Percentiles rank a stretch among this genome's conserved stretches.
Conservation (phyloP, 2,888 invertebrate species). For the Spialia ferax region DNA sequence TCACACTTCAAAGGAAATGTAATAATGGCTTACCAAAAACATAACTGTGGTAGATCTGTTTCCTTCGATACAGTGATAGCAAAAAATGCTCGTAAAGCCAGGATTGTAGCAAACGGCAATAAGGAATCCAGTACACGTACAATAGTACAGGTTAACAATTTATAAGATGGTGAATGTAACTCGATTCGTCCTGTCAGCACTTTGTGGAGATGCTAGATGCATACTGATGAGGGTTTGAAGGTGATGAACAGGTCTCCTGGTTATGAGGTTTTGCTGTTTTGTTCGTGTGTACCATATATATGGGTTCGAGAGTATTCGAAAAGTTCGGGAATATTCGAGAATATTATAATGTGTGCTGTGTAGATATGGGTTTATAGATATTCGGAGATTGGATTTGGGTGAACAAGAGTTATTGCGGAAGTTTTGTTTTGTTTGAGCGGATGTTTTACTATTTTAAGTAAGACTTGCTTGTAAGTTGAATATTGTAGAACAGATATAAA, state of each 20-base stretch:
- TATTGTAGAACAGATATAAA: no score
- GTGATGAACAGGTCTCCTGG: conserved; percentile 1
- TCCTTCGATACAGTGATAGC: not conserved
- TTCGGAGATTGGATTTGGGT: no score
- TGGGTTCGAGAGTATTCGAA: not conserved
- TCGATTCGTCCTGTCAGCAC: conserved; percentile 18
- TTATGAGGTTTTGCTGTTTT: not conserved
- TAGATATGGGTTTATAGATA: no score
- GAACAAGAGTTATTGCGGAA: no score
- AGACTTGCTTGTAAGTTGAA: no score
- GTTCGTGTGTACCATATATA: not conserved
- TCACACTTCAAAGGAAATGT: no score
- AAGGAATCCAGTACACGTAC: conserved; percentile 10
- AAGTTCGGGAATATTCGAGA: no score
- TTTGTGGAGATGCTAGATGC: conserved; percentile 8
- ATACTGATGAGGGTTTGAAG: conserved; percentile 8
- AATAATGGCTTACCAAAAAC: no score
- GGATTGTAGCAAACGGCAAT: conserved; percentile 16
- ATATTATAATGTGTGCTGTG: no score
- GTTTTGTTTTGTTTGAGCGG: no score
- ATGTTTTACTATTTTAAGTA: no score
- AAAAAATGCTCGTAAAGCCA: conserved; percentile 8
- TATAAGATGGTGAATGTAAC: conserved; percentile 20
- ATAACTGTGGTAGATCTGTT: no score
- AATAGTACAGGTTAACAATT: conserved; percentile 22